Conservation (phyloP, 2,113 vertebrate genomes). For the Hydrolagus affinis region DNA sequence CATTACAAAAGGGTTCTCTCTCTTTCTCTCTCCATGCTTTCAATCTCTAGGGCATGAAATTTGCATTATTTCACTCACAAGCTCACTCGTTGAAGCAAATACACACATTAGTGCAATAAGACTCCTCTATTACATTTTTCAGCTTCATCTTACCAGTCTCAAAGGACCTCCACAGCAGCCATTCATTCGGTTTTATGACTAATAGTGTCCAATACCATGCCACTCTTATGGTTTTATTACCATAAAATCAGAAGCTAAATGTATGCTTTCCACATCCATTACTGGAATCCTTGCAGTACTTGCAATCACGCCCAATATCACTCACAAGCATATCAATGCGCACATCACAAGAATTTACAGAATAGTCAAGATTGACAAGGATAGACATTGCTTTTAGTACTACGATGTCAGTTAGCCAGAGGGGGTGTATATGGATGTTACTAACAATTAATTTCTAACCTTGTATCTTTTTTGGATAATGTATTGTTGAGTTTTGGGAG, state of each 20-base stretch:
- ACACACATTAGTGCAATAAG: not conserved
- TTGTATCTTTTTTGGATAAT: not conserved
- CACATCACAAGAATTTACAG: not conserved
- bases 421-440: constrained; percentile 10
- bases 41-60: not conserved
- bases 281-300: not conserved
- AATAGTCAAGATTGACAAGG: not conserved
- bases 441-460: constrained; percentile 2
- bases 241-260: constrained; percentile 3
- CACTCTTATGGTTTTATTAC: not conserved
- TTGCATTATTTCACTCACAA: not conserved
- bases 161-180: not conserved
- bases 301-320: not conserved
- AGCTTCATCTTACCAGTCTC: not conserved
- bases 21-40: constrained; percentile 1
- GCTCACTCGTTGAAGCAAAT: not conserved
- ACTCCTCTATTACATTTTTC: not conserved
- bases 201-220: not conserved
- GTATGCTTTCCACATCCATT: not conserved
- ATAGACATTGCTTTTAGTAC: not conserved
- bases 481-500: constrained; percentile 20
- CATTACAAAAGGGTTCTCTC: not conserved
- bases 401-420: constrained; percentile 6
- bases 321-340: not conserved
- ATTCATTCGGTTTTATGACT: not conserved